Percentiles rank a stretch among this genome's conserved stretches.
Conservation (phyloP, 2,797 vertebrate genomes). For the Chiloscyllium punctatum region DNA sequence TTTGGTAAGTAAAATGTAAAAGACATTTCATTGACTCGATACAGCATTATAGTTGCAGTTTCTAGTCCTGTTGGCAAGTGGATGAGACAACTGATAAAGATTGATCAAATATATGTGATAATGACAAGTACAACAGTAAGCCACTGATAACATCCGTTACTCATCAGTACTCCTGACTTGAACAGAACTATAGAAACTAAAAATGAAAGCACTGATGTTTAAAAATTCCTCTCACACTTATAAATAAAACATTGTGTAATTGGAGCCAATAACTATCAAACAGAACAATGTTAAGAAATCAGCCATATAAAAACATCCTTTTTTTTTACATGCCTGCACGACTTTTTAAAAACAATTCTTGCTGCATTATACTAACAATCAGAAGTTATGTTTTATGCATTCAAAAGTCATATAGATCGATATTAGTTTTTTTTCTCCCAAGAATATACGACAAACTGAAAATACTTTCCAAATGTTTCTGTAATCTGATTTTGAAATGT, state of each 20-base stretch:
- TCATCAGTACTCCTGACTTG: neutral
- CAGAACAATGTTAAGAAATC: neutral
- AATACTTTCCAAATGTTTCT: neutral
- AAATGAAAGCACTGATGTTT: neutral
- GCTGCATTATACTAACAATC: neutral
- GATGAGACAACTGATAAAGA: neutral
- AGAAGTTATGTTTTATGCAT: neutral
- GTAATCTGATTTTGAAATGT: neutral
- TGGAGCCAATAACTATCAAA: neutral
- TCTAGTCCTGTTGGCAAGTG: neutral
- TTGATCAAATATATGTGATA: neutral
- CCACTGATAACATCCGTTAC: neutral
- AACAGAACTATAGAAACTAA: neutral
- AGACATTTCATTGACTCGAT: neutral
- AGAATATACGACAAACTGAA: neutral
- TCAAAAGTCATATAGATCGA: neutral
- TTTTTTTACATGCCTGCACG: neutral
- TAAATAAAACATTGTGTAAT: neutral
- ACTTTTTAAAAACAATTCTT: neutral
- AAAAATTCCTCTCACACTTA: neutral
- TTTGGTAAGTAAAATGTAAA: neutral
- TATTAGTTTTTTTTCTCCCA: neutral
- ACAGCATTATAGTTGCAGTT: neutral
- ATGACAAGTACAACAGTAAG: neutral
- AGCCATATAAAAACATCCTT: neutral